phyloP scores from a whole-genome alignment of 30 jellyfish, hydroid and myxozoan species.

The Hydra vulgaris region DNA sequence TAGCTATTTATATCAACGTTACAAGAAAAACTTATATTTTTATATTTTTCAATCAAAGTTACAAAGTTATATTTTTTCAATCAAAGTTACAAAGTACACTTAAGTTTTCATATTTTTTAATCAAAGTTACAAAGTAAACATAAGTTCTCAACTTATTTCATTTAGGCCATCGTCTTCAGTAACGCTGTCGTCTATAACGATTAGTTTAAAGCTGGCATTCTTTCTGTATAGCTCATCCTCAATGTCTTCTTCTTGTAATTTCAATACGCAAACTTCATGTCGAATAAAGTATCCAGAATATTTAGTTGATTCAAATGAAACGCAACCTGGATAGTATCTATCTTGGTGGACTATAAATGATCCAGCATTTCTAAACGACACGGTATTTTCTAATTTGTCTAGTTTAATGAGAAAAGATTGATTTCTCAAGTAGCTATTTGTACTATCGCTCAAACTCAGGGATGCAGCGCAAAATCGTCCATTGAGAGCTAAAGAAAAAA shows the following conservation, averaged over 20 bases:
- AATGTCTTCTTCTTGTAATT: constrained; percentile 11
- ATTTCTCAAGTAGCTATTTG: constrained; percentile 12
- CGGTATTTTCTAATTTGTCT: not conserved
- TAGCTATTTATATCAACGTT: too few species aligned
- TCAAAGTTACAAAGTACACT: too few species aligned
- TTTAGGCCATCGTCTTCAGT: too few species aligned
- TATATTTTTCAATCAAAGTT: too few species aligned
- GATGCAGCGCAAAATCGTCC: not conserved
- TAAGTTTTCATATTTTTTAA: too few species aligned
- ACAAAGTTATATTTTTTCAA: too few species aligned
- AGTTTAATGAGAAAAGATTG: not conserved
- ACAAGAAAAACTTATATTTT: too few species aligned
- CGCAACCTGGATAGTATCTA: not conserved
- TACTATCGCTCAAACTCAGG: not conserved
- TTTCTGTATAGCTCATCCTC: not conserved
- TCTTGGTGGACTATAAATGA: not conserved
- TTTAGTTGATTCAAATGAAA: constrained; percentile 20
- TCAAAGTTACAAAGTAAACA: too few species aligned
- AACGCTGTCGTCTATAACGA: too few species aligned
- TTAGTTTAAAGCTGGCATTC: constrained; percentile 13
- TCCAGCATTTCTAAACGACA: constrained; percentile 8
- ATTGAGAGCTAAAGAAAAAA: not conserved
- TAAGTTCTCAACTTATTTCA: too few species aligned
- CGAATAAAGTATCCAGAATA: constrained; percentile 19
- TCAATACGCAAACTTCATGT: constrained; percentile 19